phyloP scores from a whole-genome alignment of 2,888 invertebrate species.

The Tetragonula carbonaria region DNA sequence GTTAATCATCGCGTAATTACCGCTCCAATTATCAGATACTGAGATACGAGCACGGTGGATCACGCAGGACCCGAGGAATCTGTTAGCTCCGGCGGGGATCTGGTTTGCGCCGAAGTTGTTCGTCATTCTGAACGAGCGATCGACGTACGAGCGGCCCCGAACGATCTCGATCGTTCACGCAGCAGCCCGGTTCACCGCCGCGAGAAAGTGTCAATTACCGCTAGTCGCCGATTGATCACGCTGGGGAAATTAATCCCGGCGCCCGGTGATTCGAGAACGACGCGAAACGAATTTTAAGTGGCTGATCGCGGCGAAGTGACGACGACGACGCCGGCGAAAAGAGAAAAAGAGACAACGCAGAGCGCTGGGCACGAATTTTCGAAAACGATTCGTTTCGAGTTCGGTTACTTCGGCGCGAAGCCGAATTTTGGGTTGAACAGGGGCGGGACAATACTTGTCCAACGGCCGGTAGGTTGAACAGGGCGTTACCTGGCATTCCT shows the following conservation, averaged over 20 bases:
- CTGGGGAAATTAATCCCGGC: slow-evolving; percentile 42
- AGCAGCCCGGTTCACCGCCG: slow-evolving; percentile 32
- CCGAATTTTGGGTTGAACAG: slow-evolving; percentile 62
- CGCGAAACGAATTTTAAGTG: slow-evolving; percentile 12
- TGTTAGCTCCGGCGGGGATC: slow-evolving; percentile 72
- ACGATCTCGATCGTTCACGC: slow-evolving; percentile 40
- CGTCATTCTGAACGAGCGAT: slow-evolving; percentile 46
- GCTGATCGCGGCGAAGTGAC: neutral
- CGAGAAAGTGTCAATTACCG: slow-evolving; percentile 63
- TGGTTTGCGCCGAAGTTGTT: slow-evolving; percentile 56
- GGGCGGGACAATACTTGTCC: slow-evolving; percentile 75
- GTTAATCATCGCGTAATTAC: slow-evolving; percentile 84
- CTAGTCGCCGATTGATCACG: slow-evolving; percentile 27
- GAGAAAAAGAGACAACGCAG: neutral
- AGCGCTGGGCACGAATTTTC: slow-evolving; percentile 8
- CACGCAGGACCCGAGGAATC: slow-evolving; percentile 69
- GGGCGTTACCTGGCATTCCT: slow-evolving; percentile 83
- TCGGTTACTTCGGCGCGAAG: slow-evolving; percentile 5
- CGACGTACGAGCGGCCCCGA: neutral
- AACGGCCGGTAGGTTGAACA: slow-evolving; percentile 76
- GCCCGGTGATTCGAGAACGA: neutral
- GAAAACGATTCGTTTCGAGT: neutral
- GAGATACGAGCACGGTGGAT: slow-evolving; percentile 77
- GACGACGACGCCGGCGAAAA: neutral
- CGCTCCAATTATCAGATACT: slow-evolving; percentile 83